Base-by-base conservation (phyloP, 2,797 vertebrate species). In the Microctenopoma stevenorrisi region DNA sequence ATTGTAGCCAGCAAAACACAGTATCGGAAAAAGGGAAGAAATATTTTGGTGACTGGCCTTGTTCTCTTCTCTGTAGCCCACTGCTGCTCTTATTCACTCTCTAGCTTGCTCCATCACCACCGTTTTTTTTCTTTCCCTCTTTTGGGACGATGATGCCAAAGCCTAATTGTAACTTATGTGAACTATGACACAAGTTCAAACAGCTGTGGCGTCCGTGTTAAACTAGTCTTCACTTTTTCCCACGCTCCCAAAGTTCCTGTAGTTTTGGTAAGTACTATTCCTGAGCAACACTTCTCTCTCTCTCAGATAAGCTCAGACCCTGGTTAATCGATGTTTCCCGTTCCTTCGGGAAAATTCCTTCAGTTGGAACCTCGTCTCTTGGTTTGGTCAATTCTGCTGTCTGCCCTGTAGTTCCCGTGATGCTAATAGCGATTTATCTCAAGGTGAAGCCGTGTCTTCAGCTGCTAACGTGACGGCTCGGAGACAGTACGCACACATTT, bases 381-480 rank as follows among this genome's bases (percentile, higher is more conserved):
- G 11, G 38, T 10, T 68, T 53, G 58, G 49, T 25, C 56, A 72
- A 64, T 25, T 42, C 52, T 5, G 51, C 51, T 40, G 48, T 47
- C n/a, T 4, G 37, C 65, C 75, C 13, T 72, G 1, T 5, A 11
- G 46, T 72, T 74, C 63, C 63, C 57, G 11, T 57, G 42, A 35
- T 5, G 10, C 79, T 77, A 74, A 74, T 62, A 26, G 72, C 77
- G 69, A 76, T 77, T 71, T 61, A 76, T 74, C 57, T 47, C 25
- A 52, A 69, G 71, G 60, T 74, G 73, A 81, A 57, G 72, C 46
- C 16, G 66, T 50, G 52, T 82, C 64, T 81, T 67, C 25, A 57
- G 64, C 72, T 78, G 83, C 68, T 84, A 66, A 79, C 68, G 85
- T 86, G 84, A 78, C 85, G 67, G 30, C 71, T 79, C 63, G 9